phyloP scores from a whole-genome alignment of 1,140 invertebrate species.

The Aricia agestis region DNA sequence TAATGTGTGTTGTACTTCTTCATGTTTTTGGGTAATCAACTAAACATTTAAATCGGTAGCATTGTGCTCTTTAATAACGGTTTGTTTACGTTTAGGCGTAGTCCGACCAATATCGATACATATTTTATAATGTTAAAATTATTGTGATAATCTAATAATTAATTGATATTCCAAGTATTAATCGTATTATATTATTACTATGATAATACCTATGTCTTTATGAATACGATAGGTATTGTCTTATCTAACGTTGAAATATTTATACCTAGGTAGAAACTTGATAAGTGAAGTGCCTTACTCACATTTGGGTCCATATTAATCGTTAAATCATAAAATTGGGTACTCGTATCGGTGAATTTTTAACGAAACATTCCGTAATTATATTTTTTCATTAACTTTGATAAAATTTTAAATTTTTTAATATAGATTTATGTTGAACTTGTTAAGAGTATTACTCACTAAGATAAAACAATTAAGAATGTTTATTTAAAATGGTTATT shows the following conservation, averaged over 20 bases:
- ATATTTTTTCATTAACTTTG: conserved; percentile 39
- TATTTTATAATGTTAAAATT: not conserved
- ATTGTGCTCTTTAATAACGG: too few species aligned
- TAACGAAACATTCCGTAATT: conserved; percentile 63
- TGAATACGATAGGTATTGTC: not conserved
- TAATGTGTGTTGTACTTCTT: too few species aligned
- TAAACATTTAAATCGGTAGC: too few species aligned
- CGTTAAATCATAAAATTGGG: conserved; percentile 3
- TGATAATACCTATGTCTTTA: not conserved
- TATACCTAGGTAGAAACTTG: not conserved
- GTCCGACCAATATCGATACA: too few species aligned
- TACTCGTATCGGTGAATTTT: conserved; percentile 15
- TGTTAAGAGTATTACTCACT: conserved; percentile 68
- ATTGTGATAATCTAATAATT: not conserved
- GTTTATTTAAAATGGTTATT: conserved; percentile 48
- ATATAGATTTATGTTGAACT: conserved; percentile 58
- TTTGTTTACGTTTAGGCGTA: too few species aligned
- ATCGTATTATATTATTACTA: not conserved
- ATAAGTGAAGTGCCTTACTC: conserved; percentile 38
- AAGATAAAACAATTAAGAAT: conserved; percentile 62
- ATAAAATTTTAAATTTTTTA: conserved; percentile 54
- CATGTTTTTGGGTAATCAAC: too few species aligned
- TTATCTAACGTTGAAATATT: not conserved
- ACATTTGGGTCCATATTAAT: conserved; percentile 53
- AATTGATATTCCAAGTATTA: not conserved